These are phyloP conservation scores for Amphimallon solstitiale DNA, from an alignment of 2,888 invertebrate genomes.

Conservation along the genomic window DNA sequence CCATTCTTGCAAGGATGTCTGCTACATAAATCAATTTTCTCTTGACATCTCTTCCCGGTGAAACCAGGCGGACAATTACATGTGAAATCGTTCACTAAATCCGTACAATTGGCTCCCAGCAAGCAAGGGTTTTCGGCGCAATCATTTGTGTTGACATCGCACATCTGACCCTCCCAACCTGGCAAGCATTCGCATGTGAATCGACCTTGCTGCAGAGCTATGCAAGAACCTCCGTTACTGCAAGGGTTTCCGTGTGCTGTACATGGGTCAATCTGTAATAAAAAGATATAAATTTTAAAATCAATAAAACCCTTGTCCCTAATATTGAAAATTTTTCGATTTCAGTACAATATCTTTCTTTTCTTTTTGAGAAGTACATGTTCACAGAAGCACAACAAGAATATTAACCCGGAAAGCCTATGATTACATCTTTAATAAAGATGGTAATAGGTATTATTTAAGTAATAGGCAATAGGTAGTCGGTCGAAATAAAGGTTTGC, in stretches of 20 bases:
- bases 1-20: slow-evolving; percentile 93
- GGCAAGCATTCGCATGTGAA: slow-evolving; percentile 95
- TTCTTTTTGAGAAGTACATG: too few relatives aligned
- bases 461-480: too few relatives aligned
- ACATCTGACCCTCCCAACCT: slow-evolving; percentile 97
- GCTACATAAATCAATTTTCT: slow-evolving; percentile 92
- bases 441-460: too few relatives aligned
- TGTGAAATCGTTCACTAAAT: slow-evolving; percentile 92
- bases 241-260: slow-evolving; percentile 91
- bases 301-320: too few relatives aligned
- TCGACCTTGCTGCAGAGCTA: slow-evolving; percentile 89
- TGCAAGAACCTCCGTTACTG: slow-evolving; percentile 88
- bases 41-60: slow-evolving; percentile 94
- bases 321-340: too few relatives aligned
- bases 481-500: too few relatives aligned
- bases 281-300: slow-evolving; percentile 13
- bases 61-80: slow-evolving; percentile 96
- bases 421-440: too few relatives aligned
- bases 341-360: too few relatives aligned
- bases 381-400: too few relatives aligned
- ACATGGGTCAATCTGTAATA: slow-evolving; percentile 84
- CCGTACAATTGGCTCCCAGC: slow-evolving; percentile 91
- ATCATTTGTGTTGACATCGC: slow-evolving; percentile 93
- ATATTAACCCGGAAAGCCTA: too few relatives aligned
- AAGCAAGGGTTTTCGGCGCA: slow-evolving; percentile 93